Evolutionary conservation across 2,797 vertebrate genomes (phyloP).

Genomic region (Periophthalmus magnuspinnatus): DNA sequence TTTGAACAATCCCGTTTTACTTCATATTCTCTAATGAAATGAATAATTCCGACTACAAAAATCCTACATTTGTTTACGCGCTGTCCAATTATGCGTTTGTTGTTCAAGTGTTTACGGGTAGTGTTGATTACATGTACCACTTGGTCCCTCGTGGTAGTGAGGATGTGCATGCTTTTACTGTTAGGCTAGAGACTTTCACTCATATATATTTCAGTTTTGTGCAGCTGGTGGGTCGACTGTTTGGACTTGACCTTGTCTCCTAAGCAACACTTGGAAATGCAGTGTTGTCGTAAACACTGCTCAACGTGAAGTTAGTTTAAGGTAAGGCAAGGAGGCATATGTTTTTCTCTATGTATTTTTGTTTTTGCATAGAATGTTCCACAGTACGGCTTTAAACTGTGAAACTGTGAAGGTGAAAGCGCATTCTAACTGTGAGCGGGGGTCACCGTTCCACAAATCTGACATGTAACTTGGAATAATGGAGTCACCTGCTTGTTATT

Average conservation of each 20-base stretch:
- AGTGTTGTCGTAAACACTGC: background rate
- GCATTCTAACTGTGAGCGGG: no score
- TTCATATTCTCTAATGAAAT: background rate
- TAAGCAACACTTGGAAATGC: background rate
- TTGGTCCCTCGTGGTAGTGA: background rate
- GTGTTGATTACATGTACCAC: background rate
- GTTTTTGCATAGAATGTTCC: no score
- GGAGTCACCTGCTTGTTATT: no score
- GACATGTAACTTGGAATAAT: no score
- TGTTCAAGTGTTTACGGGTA: background rate
- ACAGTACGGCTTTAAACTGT: no score
- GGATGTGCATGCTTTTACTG: background rate
- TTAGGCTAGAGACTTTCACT: background rate
- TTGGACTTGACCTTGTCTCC: background rate
- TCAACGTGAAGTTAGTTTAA: background rate
- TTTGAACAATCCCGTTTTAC: background rate
- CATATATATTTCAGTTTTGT: slow-evolving; percentile 9
- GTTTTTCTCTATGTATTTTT: no score
- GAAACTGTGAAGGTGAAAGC: no score
- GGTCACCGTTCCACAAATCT: no score
- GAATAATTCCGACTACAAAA: background rate
- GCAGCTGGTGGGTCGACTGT: slow-evolving; percentile 2
- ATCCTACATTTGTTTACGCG: background rate
- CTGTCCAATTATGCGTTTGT: background rate
- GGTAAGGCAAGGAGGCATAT: no score